Conservation (phyloP, 2,797 vertebrate genomes). For the Xenopus petersii region DNA sequence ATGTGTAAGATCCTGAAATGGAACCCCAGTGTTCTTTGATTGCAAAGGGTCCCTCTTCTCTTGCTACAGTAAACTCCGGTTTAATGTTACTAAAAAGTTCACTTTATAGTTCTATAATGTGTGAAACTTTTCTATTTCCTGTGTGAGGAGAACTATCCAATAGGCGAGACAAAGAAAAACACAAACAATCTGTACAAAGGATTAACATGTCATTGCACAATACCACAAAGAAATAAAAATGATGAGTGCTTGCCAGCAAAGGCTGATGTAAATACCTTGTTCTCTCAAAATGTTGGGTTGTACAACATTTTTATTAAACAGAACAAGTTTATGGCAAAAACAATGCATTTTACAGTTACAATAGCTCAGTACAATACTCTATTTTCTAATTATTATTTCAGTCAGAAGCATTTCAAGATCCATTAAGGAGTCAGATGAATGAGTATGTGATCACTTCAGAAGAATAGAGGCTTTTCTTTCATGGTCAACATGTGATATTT, state of each 20-base stretch:
- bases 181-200: neutral
- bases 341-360: neutral
- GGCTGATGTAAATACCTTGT: neutral
- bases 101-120: constrained; percentile 12
- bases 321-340: neutral
- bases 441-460: neutral
- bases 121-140: constrained; percentile 8
- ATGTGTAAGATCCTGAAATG: no score
- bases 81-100: no score
- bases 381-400: neutral
- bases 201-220: neutral
- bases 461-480: constrained; percentile 35
- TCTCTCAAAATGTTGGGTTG: neutral
- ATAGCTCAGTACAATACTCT: no score
- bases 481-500: constrained; percentile 34
- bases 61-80: no score
- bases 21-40: no score
- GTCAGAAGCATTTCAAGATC: neutral
- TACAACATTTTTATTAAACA: neutral
- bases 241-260: neutral
- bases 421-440: constrained; percentile 9
- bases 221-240: constrained; percentile 7
- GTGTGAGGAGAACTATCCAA: neutral
- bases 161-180: neutral
- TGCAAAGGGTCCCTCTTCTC: no score